These are phyloP conservation scores for Pomacea canaliculata DNA, from an alignment of 2,888 invertebrate species.

Conservation along the genomic window DNA sequence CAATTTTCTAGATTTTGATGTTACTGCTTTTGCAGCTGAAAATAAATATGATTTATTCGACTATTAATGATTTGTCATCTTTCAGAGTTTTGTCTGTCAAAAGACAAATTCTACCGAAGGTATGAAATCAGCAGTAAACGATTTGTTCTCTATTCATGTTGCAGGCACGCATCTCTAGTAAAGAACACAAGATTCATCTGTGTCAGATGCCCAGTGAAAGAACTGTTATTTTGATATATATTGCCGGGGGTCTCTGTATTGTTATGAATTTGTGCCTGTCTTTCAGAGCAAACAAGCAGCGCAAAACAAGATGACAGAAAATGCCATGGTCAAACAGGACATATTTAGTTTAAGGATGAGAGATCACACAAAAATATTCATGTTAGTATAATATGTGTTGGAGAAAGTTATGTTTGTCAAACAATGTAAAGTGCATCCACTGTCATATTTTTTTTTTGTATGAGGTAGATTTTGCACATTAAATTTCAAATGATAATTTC, in stretches of 20 bases:
- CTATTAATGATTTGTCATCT: no score
- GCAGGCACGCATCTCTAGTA: constrained; percentile 82
- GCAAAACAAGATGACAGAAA: constrained; percentile 17
- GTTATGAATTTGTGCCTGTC: constrained; percentile 38
- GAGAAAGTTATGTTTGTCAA: no score
- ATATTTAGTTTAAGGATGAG: background rate
- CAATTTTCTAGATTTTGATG: no score
- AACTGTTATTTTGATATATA: constrained; percentile 79
- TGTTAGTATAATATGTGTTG: background rate
- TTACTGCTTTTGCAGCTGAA: no score
- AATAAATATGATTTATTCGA: no score
- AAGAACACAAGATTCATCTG: constrained; percentile 80
- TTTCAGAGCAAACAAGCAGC: background rate
- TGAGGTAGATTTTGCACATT: no score
- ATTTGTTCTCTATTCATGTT: constrained; percentile 52
- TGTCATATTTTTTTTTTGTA: no score
- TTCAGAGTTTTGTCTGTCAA: no score
- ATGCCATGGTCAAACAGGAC: background rate
- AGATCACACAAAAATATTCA: background rate
- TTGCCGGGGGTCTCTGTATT: constrained; percentile 63
- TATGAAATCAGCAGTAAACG: background rate
- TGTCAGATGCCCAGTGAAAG: constrained; percentile 87
- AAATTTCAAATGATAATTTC: no score
- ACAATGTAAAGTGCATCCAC: no score
- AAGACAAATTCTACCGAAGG: no score